A percentile compares a stretch with the other conserved stretches of the same genome.
Evolutionary conservation across 2,113 vertebrate genomes (phyloP).

Genomic region (Scomber colias): DNA sequence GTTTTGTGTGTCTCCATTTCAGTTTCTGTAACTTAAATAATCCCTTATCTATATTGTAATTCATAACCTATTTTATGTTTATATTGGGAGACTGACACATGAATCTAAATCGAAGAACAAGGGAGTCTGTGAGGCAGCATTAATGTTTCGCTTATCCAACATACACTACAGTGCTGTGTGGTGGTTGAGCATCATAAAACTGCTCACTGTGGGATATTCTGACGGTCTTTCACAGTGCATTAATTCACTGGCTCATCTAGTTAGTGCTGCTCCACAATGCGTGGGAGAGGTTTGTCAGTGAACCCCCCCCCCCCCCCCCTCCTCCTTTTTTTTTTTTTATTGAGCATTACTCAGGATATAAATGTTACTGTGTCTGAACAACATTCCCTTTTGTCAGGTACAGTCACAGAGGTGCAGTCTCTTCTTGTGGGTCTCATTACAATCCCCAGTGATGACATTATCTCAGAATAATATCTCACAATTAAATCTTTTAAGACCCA

Average conservation of each 20-base stretch:
- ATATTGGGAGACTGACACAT: background rate
- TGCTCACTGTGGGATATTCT: constrained; percentile 62
- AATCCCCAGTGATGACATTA: too few species aligned
- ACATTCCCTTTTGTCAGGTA: background rate
- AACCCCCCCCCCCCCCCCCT: constrained; percentile 20
- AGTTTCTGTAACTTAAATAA: background rate
- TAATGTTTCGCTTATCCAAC: constrained; percentile 48
- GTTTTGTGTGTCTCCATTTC: background rate
- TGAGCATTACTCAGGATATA: constrained; percentile 38
- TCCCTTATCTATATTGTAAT: background rate
- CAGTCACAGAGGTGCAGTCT: constrained; percentile 5
- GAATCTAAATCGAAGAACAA: background rate
- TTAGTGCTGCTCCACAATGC: constrained; percentile 66
- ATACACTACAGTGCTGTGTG: constrained; percentile 34
- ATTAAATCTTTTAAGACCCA: background rate
- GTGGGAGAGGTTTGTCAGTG: constrained; percentile 62
- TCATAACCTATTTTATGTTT: background rate
- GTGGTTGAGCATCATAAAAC: constrained; percentile 64
- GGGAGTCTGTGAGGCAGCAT: constrained; percentile 12
- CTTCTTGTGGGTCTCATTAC: background rate
- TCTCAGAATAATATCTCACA: background rate
- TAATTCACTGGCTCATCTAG: constrained; percentile 71
- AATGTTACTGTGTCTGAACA: constrained; percentile 21
- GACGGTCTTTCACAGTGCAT: constrained; percentile 57
- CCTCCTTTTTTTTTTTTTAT: constrained; percentile 50